Evolutionary conservation across 2,797 vertebrate genomes (phyloP).

Genomic region (Notamacropus eugenii): DNA sequence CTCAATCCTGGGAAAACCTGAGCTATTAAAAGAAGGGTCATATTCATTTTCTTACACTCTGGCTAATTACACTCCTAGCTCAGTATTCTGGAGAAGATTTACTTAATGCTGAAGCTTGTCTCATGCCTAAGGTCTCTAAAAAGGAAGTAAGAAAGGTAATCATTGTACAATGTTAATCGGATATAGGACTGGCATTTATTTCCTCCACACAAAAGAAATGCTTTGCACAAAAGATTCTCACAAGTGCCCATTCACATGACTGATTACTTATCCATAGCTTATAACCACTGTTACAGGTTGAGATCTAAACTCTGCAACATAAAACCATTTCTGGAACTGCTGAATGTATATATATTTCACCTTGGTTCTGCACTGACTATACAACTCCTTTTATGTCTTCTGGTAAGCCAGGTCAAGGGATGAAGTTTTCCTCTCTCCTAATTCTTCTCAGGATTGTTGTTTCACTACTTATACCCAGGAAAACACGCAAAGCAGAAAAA

Average conservation of each 20-base stretch:
- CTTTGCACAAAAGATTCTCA: not conserved
- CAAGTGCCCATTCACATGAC: not conserved
- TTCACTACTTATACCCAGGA: not conserved
- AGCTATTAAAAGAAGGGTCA: not conserved
- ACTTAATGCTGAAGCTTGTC: not conserved
- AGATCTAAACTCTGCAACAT: not conserved
- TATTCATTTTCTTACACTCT: not conserved
- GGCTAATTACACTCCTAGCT: not conserved
- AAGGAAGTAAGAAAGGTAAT: not conserved
- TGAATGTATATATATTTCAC: not conserved
- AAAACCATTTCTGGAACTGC: not conserved
- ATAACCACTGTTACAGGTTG: not conserved
- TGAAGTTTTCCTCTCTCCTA: not conserved
- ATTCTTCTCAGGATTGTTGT: not conserved
- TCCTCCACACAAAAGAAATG: not conserved
- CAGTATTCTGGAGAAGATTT: not conserved
- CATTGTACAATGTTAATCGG: not conserved
- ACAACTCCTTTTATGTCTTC: not conserved
- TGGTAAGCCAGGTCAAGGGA: not conserved
- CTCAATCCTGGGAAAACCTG: not conserved
- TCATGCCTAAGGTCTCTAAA: not conserved
- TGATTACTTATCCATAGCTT: not conserved
- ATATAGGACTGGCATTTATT: not conserved
- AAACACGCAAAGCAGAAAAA: not conserved
- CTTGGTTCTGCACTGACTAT: not conserved